Conservation (phyloP, 2,113 vertebrate species). For the Chaenogobius annularis region DNA sequence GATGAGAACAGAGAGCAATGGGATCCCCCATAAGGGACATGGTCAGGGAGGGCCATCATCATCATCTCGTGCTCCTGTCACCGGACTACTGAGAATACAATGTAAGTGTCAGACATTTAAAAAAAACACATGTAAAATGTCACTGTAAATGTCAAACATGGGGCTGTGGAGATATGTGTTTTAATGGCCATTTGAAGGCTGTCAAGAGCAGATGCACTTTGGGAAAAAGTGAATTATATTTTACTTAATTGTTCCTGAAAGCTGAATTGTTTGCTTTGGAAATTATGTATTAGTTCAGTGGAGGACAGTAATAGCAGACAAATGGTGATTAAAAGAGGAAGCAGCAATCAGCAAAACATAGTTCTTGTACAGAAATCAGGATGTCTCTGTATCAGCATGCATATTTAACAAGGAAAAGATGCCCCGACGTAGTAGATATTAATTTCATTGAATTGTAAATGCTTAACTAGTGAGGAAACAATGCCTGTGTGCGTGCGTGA, state of each 20-base stretch:
- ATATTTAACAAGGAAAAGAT: slow-evolving; percentile 48
- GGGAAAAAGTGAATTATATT: slow-evolving; percentile 16
- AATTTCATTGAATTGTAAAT: slow-evolving; percentile 45
- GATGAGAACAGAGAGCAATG: slow-evolving; percentile 70
- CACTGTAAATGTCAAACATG: slow-evolving; percentile 49
- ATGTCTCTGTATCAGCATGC: slow-evolving; percentile 41
- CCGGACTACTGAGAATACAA: slow-evolving; percentile 39
- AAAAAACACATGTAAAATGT: slow-evolving; percentile 54
- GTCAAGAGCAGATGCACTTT: slow-evolving; percentile 26
- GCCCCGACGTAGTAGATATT: slow-evolving; percentile 46
- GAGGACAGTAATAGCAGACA: slow-evolving; percentile 8
- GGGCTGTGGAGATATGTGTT: slow-evolving; percentile 29
- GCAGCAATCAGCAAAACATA: slow-evolving; percentile 5
- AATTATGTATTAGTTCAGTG: slow-evolving; percentile 2
- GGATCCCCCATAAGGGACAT: slow-evolving; percentile 70
- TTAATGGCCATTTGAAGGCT: slow-evolving; percentile 34
- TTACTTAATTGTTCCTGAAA: slow-evolving; percentile 8
- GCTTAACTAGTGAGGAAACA: slow-evolving; percentile 51
- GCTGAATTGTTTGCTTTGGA: slow-evolving; percentile 11
- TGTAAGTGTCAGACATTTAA: slow-evolving; percentile 42
- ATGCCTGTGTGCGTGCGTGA: slow-evolving; percentile 31
- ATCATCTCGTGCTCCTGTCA: slow-evolving; percentile 46
- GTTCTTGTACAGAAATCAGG: slow-evolving; percentile 37
- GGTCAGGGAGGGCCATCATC: slow-evolving; percentile 47
- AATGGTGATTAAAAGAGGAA: slow-evolving; percentile 5